Base-by-base conservation (phyloP, 1,140 invertebrate species). In the Cyclina sinensis region DNA sequence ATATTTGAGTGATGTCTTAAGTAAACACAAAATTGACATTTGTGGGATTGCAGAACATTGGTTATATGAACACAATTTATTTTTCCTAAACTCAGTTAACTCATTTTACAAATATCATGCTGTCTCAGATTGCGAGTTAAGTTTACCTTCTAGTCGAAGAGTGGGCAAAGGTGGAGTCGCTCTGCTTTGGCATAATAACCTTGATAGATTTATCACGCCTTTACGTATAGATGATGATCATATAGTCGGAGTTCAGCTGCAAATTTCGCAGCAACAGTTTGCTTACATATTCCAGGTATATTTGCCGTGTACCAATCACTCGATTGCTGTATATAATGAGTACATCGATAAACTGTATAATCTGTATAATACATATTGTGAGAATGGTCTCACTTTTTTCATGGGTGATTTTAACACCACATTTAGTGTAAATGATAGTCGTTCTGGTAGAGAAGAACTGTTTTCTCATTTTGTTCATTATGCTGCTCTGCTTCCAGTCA, bases 231-330 rank as follows among this genome's bases (percentile, higher is more conserved):
- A 70, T 18, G 65, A 70, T 39, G 65, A 70, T 39, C 30, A 21
- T 37, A 70, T 70, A 7, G 65, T 37, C 21, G 65, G 65, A 1
- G 18, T 70, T 39, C 65, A 70, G 21, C 18, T 70, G 7, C 78
- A 81, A 24, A 35, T 81, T 12, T 11, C 51, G 0, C 54, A 46
- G 3, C 4, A 24, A 3, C 18, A 35, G 18, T 81, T 24, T 59
- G n/a, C 62, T 21, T 81, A 35, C 14, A 81, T 81, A 35, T 81
- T 81, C 62, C 78, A 81, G 35, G 48, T 81, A 7, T 81, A 81
- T 62, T 39, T 81, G 24, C 78, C 78, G 7, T 54, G 78, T 24
- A 51, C 51, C 1, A 57, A 81, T 59, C 78, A 81, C n/a, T 62
- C 78, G 37, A 16, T 18, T 18, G 21, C 14, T 39, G 12, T 37